phyloP scores from a whole-genome alignment of 2,888 invertebrate species.

The Rhamphomyia laevipes region DNA sequence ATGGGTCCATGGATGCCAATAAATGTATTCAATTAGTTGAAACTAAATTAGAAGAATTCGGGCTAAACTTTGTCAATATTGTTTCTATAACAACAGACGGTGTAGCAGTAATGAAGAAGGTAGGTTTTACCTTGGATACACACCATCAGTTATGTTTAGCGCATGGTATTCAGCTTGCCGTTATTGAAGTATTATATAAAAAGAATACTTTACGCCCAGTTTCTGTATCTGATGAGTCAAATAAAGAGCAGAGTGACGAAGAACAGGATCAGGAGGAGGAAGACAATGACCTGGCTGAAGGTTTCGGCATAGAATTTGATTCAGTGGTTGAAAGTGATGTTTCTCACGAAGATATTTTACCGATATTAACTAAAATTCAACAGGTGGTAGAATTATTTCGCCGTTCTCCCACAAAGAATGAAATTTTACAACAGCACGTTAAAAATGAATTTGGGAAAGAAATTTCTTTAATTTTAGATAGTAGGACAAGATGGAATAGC shows the following conservation, averaged over 20 bases:
- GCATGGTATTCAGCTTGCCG: background rate
- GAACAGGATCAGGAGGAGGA: background rate
- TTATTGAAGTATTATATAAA: background rate
- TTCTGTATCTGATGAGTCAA: background rate
- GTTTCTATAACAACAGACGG: background rate
- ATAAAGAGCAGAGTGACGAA: background rate
- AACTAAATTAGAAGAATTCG: background rate
- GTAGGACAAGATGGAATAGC: background rate
- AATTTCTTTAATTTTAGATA: background rate
- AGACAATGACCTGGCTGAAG: background rate
- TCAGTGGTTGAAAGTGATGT: background rate
- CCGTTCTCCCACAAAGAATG: background rate
- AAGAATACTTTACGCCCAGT: background rate
- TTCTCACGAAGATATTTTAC: background rate
- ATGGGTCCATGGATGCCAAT: background rate
- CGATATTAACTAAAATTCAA: background rate
- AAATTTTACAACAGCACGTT: background rate
- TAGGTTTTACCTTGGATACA: background rate
- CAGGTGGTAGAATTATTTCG: background rate
- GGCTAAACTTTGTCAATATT: background rate
- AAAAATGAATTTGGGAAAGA: slow-evolving; percentile 1
- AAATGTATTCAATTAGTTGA: background rate
- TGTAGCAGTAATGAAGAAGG: background rate
- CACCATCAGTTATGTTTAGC: background rate
- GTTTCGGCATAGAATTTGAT: background rate